Evolutionary conservation across 2,888 invertebrate genomes (phyloP), one percentile per base, ranked within the genome.

Genomic region (Portevinia maculata): DNA sequence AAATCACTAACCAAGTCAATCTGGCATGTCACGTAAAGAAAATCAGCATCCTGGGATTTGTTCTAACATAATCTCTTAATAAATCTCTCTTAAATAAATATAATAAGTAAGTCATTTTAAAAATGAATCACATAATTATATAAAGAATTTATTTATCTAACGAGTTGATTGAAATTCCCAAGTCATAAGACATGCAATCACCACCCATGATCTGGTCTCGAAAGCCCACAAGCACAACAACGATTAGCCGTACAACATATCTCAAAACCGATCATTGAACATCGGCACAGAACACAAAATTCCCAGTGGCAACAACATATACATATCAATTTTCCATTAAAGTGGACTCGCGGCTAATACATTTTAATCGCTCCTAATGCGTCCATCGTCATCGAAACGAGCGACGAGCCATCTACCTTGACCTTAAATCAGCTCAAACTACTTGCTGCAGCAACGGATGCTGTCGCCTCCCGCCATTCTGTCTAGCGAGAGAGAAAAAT

Each of bases 351-450:
- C 19, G 62, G 53, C 46, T 37, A 55, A 55, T 73, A 64, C 62
- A 73, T 62, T 53, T 62, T 19, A 55, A 55, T 73, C 73, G 34
- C 62, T 62, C 19, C 46, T 62, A 73, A 73, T 62, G 48, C 73
- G 62, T 46, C 34, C 13, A 21, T 4, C 28, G 30, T 13, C 34
- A 24, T 8, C 46, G 48, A 34, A 28, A 19, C 37, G 32, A 34
- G 24, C 55, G 30, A 75, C 53, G 44, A 59, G 78, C 53, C 44
- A 65, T 52, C 71, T 59, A 65, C 78, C 71, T 73, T 79, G 78
- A 79, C 78, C 71, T 79, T 79, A 79, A 79, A 78, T 71, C 13
- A 71, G 13, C 37, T 34, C 11, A 30, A 28, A n/a, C 9, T 15
- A 21, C 41, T n/a, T n/a, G 60, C 52, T 3, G 37, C 69, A 19